Evolutionary conservation across 2,113 vertebrate genomes (phyloP), one percentile per base, ranked within the genome.

Genomic region (Festucalex cinctus): DNA sequence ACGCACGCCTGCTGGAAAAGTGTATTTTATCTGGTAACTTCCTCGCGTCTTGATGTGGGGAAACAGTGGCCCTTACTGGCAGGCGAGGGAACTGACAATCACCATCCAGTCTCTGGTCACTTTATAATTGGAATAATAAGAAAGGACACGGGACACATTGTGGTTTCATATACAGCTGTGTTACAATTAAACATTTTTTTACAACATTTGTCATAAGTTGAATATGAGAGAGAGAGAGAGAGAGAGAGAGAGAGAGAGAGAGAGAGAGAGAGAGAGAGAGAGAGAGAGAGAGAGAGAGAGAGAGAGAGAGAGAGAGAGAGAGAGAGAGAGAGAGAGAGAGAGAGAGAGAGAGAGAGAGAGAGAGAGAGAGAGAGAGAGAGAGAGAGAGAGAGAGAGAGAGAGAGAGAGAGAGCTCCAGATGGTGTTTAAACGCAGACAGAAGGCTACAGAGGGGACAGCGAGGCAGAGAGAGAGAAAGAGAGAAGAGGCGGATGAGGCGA

Each of bases 341-440:
- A 64, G 75, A 74, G 79, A 67, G 78, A 70, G 82, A 61, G 76
- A 53, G 76, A 70, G 75, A 60, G 75, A 74, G 65, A 63, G 71
- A 43, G 80, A 72, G 77, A 72, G 80, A 69, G 78, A 77, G 80
- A 74, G 81, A 78, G 81, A 69, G 84, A 79, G 78, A 79, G 83
- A 70, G 80, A 85, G 86, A 61, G 83, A 68, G 84, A 63, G 85
- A 71, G 75, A 57, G 85, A 79, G 88, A 76, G 84, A 86, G 88
- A 66, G 88, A 48, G 85, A 83, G 80, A 78, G 82, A 81, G 77
- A 84, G 88, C 84, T 92, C 91, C 92, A 92, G 91, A 93, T 92
- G 92, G 92, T 90, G 87, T 89, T 91, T 93, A 92, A 93, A 90
- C 90, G 89, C 90, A 91, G 90, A 92, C 92, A 92, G 91, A 91